These are phyloP conservation scores for Hofmannophila pseudospretella DNA, from an alignment of 2,888 invertebrate species.

Conservation along the genomic window DNA sequence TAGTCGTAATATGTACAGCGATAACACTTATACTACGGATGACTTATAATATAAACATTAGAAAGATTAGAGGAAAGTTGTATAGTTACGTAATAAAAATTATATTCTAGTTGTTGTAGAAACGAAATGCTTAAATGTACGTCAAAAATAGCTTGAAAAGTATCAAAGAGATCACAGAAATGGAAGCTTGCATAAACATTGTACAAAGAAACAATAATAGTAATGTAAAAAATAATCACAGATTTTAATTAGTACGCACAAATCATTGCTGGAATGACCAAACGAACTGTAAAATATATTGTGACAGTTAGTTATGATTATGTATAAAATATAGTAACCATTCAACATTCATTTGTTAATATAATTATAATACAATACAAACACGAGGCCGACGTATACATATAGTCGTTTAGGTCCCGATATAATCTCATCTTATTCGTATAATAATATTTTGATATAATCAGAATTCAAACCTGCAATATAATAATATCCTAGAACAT, in stretches of 20 bases:
- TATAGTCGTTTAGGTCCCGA: neutral
- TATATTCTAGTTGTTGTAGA: constrained; percentile 1
- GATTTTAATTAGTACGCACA: constrained; percentile 19
- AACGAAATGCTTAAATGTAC: neutral
- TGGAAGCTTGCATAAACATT: constrained; percentile 56
- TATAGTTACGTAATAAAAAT: neutral
- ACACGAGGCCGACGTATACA: neutral
- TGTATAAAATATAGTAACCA: constrained; percentile 1
- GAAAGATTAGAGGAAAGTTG: constrained; percentile 1
- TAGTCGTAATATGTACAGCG: constrained; percentile 6
- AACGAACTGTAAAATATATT: neutral
- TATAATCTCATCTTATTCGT: neutral
- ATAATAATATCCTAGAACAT: no score
- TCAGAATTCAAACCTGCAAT: no score
- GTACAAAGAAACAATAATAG: constrained; percentile 39
- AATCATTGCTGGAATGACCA: constrained; percentile 4
- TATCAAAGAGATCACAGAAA: constrained; percentile 55
- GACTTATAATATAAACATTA: neutral
- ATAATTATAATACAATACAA: neutral
- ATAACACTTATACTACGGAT: constrained; percentile 7
- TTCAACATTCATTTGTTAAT: neutral
- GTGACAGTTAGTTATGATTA: neutral
- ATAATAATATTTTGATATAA: no score
- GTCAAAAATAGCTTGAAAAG: constrained; percentile 8
- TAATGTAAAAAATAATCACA: constrained; percentile 46